Base-by-base conservation (phyloP, 2,888 invertebrate species). In the Pycnomerus fuliginosus region DNA sequence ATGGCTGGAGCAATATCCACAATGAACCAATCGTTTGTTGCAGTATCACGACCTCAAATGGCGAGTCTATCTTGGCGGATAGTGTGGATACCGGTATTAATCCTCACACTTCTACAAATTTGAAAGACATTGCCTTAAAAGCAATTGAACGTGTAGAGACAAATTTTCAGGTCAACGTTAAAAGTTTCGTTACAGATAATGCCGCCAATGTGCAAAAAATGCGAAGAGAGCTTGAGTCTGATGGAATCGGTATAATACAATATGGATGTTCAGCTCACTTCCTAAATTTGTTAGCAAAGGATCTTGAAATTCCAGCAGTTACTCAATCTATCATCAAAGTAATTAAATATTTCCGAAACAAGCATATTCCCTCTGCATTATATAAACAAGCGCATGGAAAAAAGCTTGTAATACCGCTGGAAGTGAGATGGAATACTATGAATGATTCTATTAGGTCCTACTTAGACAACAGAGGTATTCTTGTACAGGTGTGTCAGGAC, bases 321-420 rank as follows among this genome's bases (percentile, higher is more conserved):
- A 48, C 32, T 37, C 36, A 40, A 17, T 20, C 47, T 43, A 14
- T 48, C 22, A 29, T 36, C 8, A 29, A 42, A 27, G 35, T 48
- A 13, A 20, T 45, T 10, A 43, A 46, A 38, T 51, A 51, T 24
- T 48, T 45, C 12, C 30, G 46, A 30, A 51, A 51, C 22, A 43
- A 45, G 15, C 43, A 48, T 46, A 7, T 43, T 11, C 42, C 46
- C 27, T 17, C 14, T 10, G 47, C 51, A 12, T 28, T 35, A 23
- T 53, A 44, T 27, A 51, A 39, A 12, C 16, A 23, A 38, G 40
- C 16, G 29, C 45, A 35, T 3, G 41, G 50, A n/a, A 52, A 49
- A 32, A 24, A 32, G 16, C 32, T 44, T 39, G 16, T 52, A 67
- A 70, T 39, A 32, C 54, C 35, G 20, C 20, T 5, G 8, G 20